A percentile compares a stretch with the other conserved stretches of the same genome.
Evolutionary conservation across 2,888 invertebrate species (phyloP).

Genomic region (Hipparchia semele): DNA sequence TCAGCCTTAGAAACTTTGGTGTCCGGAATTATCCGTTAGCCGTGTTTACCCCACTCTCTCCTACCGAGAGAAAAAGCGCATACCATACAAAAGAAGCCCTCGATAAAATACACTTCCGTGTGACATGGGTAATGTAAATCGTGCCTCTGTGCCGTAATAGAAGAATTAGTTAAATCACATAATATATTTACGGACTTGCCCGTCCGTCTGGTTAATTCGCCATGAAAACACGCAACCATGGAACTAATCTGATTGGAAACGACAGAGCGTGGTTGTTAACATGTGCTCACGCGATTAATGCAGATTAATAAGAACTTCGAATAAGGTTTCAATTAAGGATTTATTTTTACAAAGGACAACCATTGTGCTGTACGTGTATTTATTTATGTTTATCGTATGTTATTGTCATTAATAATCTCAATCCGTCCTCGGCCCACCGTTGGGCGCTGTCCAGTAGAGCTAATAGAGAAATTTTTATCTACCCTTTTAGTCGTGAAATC

Average conservation of each 20-base stretch:
- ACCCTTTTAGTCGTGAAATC: no score
- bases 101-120: not conserved
- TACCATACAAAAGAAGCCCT: no score
- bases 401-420: no score
- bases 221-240: conserved; percentile 65
- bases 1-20: no score
- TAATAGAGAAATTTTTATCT: no score
- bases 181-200: conserved; percentile 63
- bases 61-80: no score
- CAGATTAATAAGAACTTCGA: conserved; percentile 23
- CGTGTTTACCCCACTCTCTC: no score
- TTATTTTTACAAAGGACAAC: conserved; percentile 3
- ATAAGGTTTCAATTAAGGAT: conserved; percentile 21
- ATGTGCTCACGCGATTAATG: conserved; percentile 37
- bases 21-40: no score
- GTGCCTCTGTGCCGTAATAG: not conserved
- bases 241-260: conserved; percentile 40
- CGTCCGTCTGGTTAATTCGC: conserved; percentile 65
- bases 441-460: no score
- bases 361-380: not conserved
- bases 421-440: no score
- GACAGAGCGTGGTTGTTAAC: conserved; percentile 41
- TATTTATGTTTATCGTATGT: not conserved
- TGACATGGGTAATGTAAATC: not conserved
- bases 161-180: conserved; percentile 19